A percentile compares a stretch with the other conserved stretches of the same genome.
Evolutionary conservation across 2,888 invertebrate genomes (phyloP).

Genomic region (Aelia acuminata): DNA sequence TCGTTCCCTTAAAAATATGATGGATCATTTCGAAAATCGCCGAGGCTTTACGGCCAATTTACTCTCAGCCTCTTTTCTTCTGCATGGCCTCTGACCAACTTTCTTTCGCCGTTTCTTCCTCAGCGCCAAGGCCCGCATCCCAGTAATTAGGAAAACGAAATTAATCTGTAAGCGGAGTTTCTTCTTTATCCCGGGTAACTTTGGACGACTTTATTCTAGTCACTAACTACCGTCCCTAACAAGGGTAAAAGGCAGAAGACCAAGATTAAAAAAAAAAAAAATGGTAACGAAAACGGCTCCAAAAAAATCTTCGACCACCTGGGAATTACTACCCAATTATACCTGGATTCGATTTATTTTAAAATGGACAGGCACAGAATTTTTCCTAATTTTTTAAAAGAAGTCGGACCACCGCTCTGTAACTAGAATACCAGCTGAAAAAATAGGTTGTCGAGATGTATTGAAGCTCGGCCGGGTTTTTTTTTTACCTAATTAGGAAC

Average conservation of each 20-base stretch:
- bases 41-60: not conserved
- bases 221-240: conserved; percentile 7
- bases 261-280: not conserved
- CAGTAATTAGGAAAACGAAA: conserved; percentile 35
- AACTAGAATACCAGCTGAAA: not conserved
- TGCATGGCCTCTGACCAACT: not conserved
- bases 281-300: not conserved
- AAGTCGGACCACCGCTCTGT: not conserved
- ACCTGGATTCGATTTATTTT: not conserved
- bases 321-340: conserved; percentile 13
- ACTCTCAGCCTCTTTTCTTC: not conserved
- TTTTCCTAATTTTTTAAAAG: not conserved
- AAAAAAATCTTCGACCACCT: not conserved
- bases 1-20: not conserved
- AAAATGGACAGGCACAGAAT: not conserved
- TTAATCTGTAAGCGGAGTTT: conserved; percentile 25
- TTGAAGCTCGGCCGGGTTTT: not conserved
- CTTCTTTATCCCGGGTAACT: not conserved
- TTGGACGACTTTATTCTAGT: not conserved
- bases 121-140: not conserved
- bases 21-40: not conserved
- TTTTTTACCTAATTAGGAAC: not conserved
- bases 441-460: not conserved
- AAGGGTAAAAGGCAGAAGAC: not conserved
- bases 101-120: no score